Base-by-base conservation (phyloP, 2,888 invertebrate species). In the Epinotia bilunana region DNA sequence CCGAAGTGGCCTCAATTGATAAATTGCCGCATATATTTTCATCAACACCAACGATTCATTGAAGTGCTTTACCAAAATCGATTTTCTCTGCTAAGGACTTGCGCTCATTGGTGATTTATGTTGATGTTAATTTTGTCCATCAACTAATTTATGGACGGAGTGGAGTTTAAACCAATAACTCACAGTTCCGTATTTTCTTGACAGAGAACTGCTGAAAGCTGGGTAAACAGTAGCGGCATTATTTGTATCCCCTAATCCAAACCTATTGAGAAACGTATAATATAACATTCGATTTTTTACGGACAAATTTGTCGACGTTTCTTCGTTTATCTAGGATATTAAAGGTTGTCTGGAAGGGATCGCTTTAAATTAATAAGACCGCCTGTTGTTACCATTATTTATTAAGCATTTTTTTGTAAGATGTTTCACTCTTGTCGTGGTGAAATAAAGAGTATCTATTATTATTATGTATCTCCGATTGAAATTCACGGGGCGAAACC, bases 21-120 rank as follows among this genome's bases (percentile, higher is more conserved):
- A 83, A 83, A 84, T 81, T 78, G 78, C 80, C 78, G 79, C 81
- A 83, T 83, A 82, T 83, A 82, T 80, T 82, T 80, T 80, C 78
- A 83, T 80, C 77, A 79, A 67, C 69, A 64, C 67, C 69, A 62
- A 73, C 58, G 72, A 73, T 76, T 77, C 58, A 72, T 78, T 69
- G 74, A 75, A 67, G 65, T 71, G 71, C 65, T 72, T 57, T 71
- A 62, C 60, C 60, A 46, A 33, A 62, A 71, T 28, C 63, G 62
- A 75, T 61, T 65, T 55, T 72, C 53, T 53, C 64, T 39, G 23
- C 49, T 65, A 69, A 69, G n/a, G 46, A 55, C 9, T 64, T 16
- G 49, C 28, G 28, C 13, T 69, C 43, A 46, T 69, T 57, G 43
- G 57, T 64, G 58, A 70, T 72, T 71, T 62, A 63, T 63, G 2